A percentile compares a stretch with the other conserved stretches of the same genome.
Evolutionary conservation across 1,140 invertebrate species (phyloP).

Genomic region (Drosophila aff.): DNA sequence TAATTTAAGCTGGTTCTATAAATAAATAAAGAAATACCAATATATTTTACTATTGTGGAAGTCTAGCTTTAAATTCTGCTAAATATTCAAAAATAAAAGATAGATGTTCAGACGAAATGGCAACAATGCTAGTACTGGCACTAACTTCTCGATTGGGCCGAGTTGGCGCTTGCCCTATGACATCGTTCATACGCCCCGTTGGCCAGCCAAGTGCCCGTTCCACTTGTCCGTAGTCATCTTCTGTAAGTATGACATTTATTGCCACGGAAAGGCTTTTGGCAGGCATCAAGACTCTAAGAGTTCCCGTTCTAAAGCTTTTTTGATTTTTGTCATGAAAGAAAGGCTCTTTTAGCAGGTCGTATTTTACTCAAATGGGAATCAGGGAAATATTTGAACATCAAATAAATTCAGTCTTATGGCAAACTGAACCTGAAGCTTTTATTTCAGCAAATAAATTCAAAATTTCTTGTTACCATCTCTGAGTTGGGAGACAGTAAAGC

Average conservation of each 20-base stretch:
- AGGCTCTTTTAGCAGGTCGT: neutral
- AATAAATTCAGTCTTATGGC: neutral
- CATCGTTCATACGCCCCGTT: slow-evolving; percentile 80
- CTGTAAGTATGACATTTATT: slow-evolving; percentile 76
- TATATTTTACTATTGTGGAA: neutral
- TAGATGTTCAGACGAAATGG: no score
- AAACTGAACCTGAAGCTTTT: neutral
- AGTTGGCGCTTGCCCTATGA: slow-evolving; percentile 66
- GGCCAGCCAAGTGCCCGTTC: slow-evolving; percentile 71
- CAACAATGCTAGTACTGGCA: slow-evolving; percentile 12
- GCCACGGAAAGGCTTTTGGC: slow-evolving; percentile 80
- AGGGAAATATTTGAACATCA: no score
- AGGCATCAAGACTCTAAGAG: slow-evolving; percentile 69
- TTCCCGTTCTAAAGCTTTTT: slow-evolving; percentile 8
- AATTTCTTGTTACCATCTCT: no score
- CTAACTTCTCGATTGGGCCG: slow-evolving; percentile 35
- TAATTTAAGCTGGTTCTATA: neutral
- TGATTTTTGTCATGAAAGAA: slow-evolving; percentile 18
- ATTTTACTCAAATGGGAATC: neutral
- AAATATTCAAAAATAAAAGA: neutral
- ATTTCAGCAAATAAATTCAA: no score
- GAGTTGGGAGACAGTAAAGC: no score
- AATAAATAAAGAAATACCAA: neutral
- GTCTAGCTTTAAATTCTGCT: neutral
- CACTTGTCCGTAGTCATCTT: slow-evolving; percentile 37